Evolutionary conservation across 2,888 invertebrate genomes (phyloP).

Genomic region (Dicyrtomina minuta): DNA sequence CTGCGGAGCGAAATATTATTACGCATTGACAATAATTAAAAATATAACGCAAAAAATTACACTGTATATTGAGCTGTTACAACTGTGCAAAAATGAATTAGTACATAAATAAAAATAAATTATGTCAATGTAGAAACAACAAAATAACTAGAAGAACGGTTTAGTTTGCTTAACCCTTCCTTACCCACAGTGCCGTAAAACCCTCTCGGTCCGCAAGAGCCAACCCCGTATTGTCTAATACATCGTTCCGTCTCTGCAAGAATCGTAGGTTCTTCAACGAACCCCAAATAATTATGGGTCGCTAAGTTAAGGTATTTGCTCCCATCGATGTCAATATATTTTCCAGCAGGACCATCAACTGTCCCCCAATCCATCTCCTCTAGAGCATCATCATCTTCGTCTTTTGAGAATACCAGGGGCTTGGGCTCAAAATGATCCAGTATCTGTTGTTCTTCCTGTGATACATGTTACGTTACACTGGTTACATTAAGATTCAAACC

Average conservation of each 20-base stretch:
- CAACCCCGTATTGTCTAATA: conserved; percentile 89
- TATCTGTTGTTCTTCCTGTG: conserved; percentile 65
- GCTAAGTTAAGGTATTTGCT: conserved; percentile 73
- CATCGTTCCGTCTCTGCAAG: conserved; percentile 73
- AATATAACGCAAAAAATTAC: no score
- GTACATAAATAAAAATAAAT: no score
- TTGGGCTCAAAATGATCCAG: conserved; percentile 78
- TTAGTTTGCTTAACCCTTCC: no score
- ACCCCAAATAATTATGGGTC: conserved; percentile 75
- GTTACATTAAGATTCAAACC: no score
- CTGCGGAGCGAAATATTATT: no score
- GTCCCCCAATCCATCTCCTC: conserved; percentile 38
- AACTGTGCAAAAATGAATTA: no score
- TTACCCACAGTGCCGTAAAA: conserved; percentile 91
- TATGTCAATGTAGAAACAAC: no score
- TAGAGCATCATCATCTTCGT: not conserved
- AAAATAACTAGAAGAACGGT: no score
- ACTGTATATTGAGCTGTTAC: no score
- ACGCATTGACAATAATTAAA: no score
- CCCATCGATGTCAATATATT: conserved; percentile 60
- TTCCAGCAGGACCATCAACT: conserved; percentile 54
- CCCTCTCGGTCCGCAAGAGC: conserved; percentile 93
- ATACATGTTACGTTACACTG: no score
- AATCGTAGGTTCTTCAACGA: conserved; percentile 74
- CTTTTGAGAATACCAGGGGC: conserved; percentile 67